A percentile compares a stretch with the other conserved stretches of the same genome.
phyloP scores from a whole-genome alignment of 2,797 vertebrate species.

The Betta splendens region DNA sequence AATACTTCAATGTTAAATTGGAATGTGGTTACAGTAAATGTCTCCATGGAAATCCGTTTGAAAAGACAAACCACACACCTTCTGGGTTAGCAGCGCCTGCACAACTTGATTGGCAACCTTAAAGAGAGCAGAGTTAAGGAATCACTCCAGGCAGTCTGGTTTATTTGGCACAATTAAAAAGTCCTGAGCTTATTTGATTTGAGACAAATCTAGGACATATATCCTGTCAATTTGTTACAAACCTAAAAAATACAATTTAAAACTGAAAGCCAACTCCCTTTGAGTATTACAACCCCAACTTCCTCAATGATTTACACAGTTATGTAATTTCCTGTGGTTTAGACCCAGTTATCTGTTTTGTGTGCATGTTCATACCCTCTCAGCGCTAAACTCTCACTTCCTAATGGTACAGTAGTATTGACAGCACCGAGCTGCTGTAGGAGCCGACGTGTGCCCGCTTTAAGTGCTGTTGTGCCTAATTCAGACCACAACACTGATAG shows the following conservation, averaged over 20 bases:
- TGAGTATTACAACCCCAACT: too few species aligned
- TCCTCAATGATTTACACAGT: too few species aligned
- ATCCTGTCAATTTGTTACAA: too few species aligned
- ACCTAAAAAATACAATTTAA: too few species aligned
- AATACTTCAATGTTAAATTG: not conserved
- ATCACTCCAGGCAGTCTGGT: not conserved
- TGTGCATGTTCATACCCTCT: not conserved
- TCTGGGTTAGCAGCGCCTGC: slow-evolving; percentile 93
- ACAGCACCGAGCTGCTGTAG: slow-evolving; percentile 20
- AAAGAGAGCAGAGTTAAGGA: slow-evolving; percentile 5
- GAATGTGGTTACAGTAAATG: not conserved
- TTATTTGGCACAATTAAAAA: not conserved
- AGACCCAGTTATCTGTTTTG: not conserved
- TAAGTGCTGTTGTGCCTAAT: slow-evolving; percentile 47
- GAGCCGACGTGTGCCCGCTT: slow-evolving; percentile 21
- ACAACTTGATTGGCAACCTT: slow-evolving; percentile 96
- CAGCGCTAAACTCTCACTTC: slow-evolving; percentile 11
- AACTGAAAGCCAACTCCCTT: too few species aligned
- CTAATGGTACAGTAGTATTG: slow-evolving; percentile 30
- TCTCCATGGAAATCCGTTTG: slow-evolving; percentile 31
- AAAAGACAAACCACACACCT: slow-evolving; percentile 89
- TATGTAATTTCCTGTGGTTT: too few species aligned
- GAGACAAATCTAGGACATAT: too few species aligned
- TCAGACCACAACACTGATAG: slow-evolving; percentile 52
- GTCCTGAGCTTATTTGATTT: not conserved